These are phyloP conservation scores for Dreissena polymorpha DNA, from an alignment of 1,140 invertebrate genomes.

Conservation along the genomic window DNA sequence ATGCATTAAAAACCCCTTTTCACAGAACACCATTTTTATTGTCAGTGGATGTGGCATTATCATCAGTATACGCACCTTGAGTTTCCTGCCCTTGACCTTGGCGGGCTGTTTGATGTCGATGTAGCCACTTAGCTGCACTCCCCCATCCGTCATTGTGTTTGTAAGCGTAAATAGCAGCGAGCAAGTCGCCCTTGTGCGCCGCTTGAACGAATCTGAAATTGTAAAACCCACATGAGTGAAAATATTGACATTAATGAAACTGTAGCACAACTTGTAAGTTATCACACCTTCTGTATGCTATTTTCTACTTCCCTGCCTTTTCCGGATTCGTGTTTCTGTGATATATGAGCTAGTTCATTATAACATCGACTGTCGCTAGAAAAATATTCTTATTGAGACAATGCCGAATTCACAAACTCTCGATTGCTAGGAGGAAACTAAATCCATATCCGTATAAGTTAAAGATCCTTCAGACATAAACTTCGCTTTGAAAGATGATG, in stretches of 20 bases:
- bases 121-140: slow-evolving; percentile 59
- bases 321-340: not conserved
- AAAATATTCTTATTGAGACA: not conserved
- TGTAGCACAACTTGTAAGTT: too few species aligned
- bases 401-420: not conserved
- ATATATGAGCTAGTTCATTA: slow-evolving; percentile 1
- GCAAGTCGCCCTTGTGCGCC: not conserved
- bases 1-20: too few species aligned
- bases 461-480: too few species aligned
- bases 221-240: not conserved
- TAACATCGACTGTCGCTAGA: not conserved
- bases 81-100: slow-evolving; percentile 58
- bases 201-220: slow-evolving; percentile 3
- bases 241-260: not conserved
- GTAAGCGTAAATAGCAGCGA: not conserved
- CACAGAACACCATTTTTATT: too few species aligned
- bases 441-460: too few species aligned
- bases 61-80: slow-evolving; percentile 55
- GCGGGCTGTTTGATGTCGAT: slow-evolving; percentile 62
- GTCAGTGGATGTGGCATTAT: too few species aligned
- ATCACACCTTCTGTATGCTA: too few species aligned
- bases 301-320: not conserved
- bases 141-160: slow-evolving; percentile 53
- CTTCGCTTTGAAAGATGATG: too few species aligned
- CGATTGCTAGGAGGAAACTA: too few species aligned